A percentile compares a stretch with the other conserved stretches of the same genome.
Conservation (phyloP, 2,797 vertebrate species). For the Gambusia yucatana region DNA sequence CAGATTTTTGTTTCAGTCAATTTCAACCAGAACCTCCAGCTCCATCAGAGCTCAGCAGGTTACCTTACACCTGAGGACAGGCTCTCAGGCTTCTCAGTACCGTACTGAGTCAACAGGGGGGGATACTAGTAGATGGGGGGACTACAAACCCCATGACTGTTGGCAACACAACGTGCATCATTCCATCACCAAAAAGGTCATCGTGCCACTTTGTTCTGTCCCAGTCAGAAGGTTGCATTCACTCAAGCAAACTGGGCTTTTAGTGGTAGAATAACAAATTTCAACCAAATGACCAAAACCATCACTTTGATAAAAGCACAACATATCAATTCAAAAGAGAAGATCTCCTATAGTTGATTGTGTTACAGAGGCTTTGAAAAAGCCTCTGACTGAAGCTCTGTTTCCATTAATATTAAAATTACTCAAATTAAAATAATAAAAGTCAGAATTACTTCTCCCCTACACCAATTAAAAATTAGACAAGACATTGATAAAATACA, state of each 20-base stretch:
- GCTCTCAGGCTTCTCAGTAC: conserved; percentile 17
- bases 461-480: too few species aligned
- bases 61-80: conserved; percentile 12
- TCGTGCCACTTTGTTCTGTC: not conserved
- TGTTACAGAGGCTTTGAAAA: too few species aligned
- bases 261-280: not conserved
- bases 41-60: conserved; percentile 30
- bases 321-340: not conserved
- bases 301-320: not conserved
- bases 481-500: too few species aligned
- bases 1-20: conserved; percentile 9
- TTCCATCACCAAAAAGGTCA: not conserved
- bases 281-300: not conserved
- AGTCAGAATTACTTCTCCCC: too few species aligned
- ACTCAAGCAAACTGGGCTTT: not conserved
- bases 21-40: not conserved
- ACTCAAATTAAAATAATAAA: too few species aligned
- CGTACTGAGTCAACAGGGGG: conserved; percentile 21
- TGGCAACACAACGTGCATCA: too few species aligned
- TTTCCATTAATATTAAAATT: too few species aligned
- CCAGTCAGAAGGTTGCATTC: not conserved
- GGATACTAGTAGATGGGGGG: fast-evolving
- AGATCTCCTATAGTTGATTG: too few species aligned
- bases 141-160: fast-evolving
- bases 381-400: too few species aligned